Conservation (phyloP, 2,888 invertebrate genomes). For the Strigamia crassipes region DNA sequence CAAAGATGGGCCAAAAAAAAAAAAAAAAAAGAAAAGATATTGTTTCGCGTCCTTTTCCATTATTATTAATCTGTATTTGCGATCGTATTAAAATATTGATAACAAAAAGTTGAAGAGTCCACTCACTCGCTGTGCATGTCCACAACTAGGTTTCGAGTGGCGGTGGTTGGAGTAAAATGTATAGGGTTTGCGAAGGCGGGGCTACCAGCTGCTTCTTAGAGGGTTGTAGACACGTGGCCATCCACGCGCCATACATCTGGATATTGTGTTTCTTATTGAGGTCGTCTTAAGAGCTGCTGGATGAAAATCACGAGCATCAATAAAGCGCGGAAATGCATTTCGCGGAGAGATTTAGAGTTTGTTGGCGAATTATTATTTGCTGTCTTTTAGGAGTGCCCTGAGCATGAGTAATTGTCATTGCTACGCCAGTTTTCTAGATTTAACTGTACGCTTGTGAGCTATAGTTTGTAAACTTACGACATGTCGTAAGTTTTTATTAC, state of each 20-base stretch:
- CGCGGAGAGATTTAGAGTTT: too few species aligned
- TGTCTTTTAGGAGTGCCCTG: too few species aligned
- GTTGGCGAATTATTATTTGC: too few species aligned
- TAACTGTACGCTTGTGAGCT: too few species aligned
- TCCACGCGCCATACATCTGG: constrained; percentile 32
- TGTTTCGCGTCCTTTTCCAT: background rate
- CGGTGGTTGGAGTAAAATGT: background rate
- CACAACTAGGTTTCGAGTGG: constrained; percentile 8
- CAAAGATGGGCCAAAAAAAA: background rate
- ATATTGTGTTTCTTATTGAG: background rate
- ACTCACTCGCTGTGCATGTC: background rate
- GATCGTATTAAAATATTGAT: constrained; percentile 12
- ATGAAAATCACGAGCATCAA: background rate
- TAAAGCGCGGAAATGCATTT: too few species aligned
- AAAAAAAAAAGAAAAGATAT: background rate
- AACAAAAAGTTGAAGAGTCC: constrained; percentile 28
- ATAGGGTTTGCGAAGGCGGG: constrained; percentile 9
- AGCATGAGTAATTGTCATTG: too few species aligned
- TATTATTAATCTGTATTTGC: constrained; percentile 1
- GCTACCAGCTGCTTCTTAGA: constrained; percentile 20
- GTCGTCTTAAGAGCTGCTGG: background rate
- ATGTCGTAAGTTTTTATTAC: too few species aligned
- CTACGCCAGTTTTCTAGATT: too few species aligned
- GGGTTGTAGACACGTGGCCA: constrained; percentile 32
- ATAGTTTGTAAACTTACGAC: too few species aligned